These are phyloP conservation scores for Dasyurus viverrinus DNA, from an alignment of 2,113 vertebrate genomes.

Conservation along the genomic window DNA sequence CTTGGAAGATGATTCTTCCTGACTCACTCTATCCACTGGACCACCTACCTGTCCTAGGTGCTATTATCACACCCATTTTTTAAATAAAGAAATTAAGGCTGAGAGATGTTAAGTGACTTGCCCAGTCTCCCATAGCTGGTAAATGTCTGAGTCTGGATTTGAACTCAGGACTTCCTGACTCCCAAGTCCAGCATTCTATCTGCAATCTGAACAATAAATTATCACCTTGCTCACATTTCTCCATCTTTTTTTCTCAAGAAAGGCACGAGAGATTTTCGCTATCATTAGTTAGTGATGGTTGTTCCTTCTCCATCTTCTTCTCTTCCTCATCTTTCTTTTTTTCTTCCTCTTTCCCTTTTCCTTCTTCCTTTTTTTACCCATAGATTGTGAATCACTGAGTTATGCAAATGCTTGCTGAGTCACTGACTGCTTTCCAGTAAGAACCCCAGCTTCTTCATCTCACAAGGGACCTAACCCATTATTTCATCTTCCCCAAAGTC, in stretches of 20 bases:
- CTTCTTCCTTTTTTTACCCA: neutral
- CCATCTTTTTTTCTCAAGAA: neutral
- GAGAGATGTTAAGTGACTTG: neutral
- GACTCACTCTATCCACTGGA: neutral
- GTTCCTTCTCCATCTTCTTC: neutral
- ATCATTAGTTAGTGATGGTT: neutral
- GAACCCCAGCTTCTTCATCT: neutral
- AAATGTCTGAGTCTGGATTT: neutral
- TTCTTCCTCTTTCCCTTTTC: neutral
- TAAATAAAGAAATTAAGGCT: neutral
- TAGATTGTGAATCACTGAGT: neutral
- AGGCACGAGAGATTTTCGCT: neutral
- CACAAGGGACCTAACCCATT: neutral
- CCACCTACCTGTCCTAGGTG: neutral
- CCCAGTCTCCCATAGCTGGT: neutral
- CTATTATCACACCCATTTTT: neutral
- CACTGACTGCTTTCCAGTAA: rapidly evolving
- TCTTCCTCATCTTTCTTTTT: neutral
- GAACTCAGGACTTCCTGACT: neutral
- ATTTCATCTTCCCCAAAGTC: neutral
- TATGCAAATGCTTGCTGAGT: neutral
- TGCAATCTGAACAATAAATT: neutral
- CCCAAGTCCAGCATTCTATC: neutral
- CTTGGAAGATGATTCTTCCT: neutral
- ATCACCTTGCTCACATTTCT: neutral